Evolutionary conservation across 2,797 vertebrate genomes (phyloP).

Genomic region (Tadarida brasiliensis): DNA sequence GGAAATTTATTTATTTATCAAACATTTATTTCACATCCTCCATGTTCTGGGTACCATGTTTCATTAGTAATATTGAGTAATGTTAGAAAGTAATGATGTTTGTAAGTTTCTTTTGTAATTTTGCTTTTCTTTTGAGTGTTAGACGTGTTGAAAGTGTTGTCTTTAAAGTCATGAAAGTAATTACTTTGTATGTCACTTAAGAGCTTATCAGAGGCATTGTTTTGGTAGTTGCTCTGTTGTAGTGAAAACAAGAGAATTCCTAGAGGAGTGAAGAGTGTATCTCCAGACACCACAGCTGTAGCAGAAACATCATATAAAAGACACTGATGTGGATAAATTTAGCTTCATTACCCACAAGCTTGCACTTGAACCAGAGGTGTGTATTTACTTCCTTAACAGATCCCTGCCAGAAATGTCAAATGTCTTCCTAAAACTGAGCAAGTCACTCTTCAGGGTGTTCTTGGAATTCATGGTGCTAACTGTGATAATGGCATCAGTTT

Average conservation of each 20-base stretch:
- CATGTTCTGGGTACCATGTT: not conserved
- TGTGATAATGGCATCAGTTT: not conserved
- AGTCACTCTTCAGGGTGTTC: not conserved
- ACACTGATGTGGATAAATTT: not conserved
- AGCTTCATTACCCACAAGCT: not conserved
- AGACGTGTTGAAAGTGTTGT: not conserved
- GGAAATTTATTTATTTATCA: not conserved
- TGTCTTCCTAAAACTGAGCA: not conserved
- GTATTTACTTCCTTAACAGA: not conserved
- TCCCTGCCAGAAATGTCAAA: not conserved
- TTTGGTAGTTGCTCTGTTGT: conserved; percentile 53
- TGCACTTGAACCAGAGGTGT: not conserved
- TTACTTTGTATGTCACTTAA: not conserved
- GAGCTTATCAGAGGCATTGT: conserved; percentile 16
- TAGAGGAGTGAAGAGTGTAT: not conserved
- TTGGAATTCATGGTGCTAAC: not conserved
- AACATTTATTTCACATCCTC: not conserved
- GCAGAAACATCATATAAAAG: not conserved
- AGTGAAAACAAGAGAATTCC: conserved; percentile 63
- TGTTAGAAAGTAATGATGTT: not conserved
- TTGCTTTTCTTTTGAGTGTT: conserved; percentile 23
- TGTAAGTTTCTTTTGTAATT: not conserved
- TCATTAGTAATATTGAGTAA: not conserved
- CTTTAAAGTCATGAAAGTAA: not conserved
- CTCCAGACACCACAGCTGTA: not conserved